These are phyloP conservation scores for Phrynocephalus versicolor DNA, from an alignment of 2,113 vertebrate species.

Conservation along the genomic window DNA sequence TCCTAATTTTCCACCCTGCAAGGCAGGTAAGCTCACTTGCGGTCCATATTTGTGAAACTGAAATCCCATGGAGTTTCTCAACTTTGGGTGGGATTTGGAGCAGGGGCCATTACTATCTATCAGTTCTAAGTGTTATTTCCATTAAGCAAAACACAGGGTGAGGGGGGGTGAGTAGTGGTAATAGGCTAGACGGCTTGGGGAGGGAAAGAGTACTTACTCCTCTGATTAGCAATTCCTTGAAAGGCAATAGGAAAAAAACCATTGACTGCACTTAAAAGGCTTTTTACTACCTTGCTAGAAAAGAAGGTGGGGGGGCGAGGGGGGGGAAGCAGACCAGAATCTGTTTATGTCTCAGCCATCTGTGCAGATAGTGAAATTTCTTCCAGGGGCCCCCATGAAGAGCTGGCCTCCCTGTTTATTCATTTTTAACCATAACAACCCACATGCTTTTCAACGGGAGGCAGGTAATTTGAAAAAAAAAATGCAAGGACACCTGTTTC, in stretches of 20 bases:
- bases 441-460: conserved; percentile 43
- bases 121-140: conserved; percentile 68
- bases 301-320: neutral
- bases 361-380: conserved; percentile 50
- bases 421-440: conserved; percentile 59
- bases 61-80: conserved; percentile 59
- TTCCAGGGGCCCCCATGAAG: conserved; percentile 58
- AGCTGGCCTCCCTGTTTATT: conserved; percentile 66
- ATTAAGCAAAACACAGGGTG: conserved; percentile 69
- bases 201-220: too few relatives aligned
- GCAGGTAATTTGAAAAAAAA: conserved; percentile 53
- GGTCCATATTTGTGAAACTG: conserved; percentile 38
- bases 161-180: conserved; percentile 23
- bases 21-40: neutral
- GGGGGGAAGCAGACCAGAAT: conserved; percentile 56
- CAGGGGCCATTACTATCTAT: conserved; percentile 64
- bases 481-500: conserved; percentile 54
- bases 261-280: conserved; percentile 71
- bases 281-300: conserved; percentile 68
- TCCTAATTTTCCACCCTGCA: neutral
- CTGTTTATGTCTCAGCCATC: conserved; percentile 61
- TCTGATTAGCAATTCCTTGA: conserved; percentile 66
- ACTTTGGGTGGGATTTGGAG: conserved; percentile 31
- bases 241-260: conserved; percentile 75
- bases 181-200: neutral